A percentile compares a stretch with the other conserved stretches of the same genome.
Conservation (phyloP, 2,113 vertebrate species). For the Calidris pugnax region DNA sequence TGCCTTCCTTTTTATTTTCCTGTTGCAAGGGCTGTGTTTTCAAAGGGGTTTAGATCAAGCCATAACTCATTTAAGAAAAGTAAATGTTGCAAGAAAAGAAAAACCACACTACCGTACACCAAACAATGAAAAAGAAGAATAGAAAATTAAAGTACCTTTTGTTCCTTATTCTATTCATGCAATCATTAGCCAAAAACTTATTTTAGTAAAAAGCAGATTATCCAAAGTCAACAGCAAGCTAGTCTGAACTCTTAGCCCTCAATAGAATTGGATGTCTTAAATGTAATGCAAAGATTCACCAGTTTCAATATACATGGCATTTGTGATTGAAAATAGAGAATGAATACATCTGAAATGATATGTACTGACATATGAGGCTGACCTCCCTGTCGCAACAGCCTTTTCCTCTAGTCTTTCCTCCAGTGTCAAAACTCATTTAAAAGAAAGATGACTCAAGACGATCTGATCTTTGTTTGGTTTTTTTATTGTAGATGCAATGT, state of each 20-base stretch:
- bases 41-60: neutral
- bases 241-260: neutral
- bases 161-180: neutral
- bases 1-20: neutral
- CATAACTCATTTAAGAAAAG: neutral
- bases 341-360: neutral
- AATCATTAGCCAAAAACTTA: neutral
- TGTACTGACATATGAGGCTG: neutral
- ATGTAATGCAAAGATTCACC: neutral
- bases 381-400: neutral
- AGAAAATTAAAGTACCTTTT: neutral
- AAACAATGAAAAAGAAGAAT: neutral
- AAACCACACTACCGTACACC: neutral
- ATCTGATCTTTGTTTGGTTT: neutral
- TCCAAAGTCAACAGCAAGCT: neutral
- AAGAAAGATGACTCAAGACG: neutral
- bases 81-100: neutral
- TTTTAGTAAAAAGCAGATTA: neutral
- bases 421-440: neutral
- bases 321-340: neutral
- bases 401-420: neutral
- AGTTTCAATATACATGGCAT: neutral
- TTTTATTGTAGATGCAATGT: neutral
- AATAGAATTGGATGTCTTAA: neutral
- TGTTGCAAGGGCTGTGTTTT: neutral